These are phyloP conservation scores for Phallusia fumigata DNA, from an alignment of 23 tunicate species.

Conservation along the genomic window DNA sequence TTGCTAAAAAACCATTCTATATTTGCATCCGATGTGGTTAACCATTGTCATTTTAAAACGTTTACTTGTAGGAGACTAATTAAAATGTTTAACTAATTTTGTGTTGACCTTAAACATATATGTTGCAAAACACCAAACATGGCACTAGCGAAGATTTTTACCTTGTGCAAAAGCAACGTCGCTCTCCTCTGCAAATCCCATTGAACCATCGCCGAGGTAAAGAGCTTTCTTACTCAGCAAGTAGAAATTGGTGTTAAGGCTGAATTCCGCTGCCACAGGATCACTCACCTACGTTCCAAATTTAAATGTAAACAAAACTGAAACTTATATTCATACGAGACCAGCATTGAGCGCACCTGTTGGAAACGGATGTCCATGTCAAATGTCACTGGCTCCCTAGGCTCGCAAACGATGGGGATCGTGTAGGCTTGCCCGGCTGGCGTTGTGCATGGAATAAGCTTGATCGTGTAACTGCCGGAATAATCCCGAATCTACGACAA, in stretches of 20 bases:
- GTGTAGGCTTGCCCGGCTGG: conserved; percentile 67
- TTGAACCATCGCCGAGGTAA: conserved; percentile 82
- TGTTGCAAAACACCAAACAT: no score
- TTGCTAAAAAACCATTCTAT: no score
- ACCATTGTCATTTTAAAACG: no score
- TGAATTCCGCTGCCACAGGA: conserved; percentile 96
- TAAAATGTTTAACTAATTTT: no score
- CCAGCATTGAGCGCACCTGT: conserved; percentile 43
- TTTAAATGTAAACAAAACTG: background rate
- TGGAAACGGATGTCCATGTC: conserved; percentile 91
- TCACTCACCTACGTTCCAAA: conserved; percentile 79
- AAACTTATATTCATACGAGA: background rate
- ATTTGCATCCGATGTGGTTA: no score
- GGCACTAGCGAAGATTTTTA: conserved; percentile 1
- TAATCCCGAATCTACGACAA: conserved; percentile 81
- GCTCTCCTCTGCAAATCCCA: conserved; percentile 82
- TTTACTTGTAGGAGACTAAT: no score
- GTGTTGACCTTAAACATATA: no score
- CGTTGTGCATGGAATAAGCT: conserved; percentile 89
- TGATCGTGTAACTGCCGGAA: conserved; percentile 95
- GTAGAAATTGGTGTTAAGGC: conserved; percentile 85
- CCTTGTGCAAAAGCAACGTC: conserved; percentile 96
- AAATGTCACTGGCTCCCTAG: conserved; percentile 89
- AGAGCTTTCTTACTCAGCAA: conserved; percentile 86
- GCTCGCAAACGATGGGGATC: conserved; percentile 74